phyloP scores from a whole-genome alignment of 2,888 invertebrate species.

The Microctonus brassicae region DNA sequence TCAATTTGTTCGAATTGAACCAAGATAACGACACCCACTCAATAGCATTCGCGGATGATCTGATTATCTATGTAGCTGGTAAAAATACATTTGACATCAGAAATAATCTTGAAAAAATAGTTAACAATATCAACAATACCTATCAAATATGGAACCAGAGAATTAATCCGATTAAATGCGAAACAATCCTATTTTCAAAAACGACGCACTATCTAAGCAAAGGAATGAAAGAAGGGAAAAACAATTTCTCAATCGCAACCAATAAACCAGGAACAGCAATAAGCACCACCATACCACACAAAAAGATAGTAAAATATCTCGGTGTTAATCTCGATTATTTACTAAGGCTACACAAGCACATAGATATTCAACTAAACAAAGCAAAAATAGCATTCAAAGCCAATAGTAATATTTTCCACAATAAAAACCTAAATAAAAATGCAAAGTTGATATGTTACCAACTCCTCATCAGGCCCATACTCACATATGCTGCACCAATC shows the following conservation, averaged over 20 bases:
- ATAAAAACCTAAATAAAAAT: not conserved
- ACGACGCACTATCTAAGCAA: too few relatives aligned
- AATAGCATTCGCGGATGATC: constrained; percentile 36
- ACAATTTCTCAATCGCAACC: too few relatives aligned
- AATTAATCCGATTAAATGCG: too few relatives aligned
- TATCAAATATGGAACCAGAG: constrained; percentile 34
- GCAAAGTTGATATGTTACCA: constrained; percentile 35
- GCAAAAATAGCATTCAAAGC: not conserved
- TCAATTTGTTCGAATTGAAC: constrained; percentile 32
- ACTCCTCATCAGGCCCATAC: constrained; percentile 19
- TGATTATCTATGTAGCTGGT: too few relatives aligned
- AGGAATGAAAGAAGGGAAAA: too few relatives aligned
- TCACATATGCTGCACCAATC: constrained; percentile 11
- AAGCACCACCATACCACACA: not conserved
- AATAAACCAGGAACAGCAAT: too few relatives aligned
- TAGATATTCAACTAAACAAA: not conserved
- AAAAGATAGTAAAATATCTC: not conserved
- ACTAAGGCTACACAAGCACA: not conserved
- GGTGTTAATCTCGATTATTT: not conserved
- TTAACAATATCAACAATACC: constrained; percentile 35
- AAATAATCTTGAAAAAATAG: constrained; percentile 1
- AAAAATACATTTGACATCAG: not conserved
- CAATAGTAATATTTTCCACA: not conserved
- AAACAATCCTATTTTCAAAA: too few relatives aligned
- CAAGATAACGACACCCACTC: not conserved